These are phyloP conservation scores for Xanthorhoe spadicearia DNA, from an alignment of 2,888 invertebrate genomes.

Conservation along the genomic window DNA sequence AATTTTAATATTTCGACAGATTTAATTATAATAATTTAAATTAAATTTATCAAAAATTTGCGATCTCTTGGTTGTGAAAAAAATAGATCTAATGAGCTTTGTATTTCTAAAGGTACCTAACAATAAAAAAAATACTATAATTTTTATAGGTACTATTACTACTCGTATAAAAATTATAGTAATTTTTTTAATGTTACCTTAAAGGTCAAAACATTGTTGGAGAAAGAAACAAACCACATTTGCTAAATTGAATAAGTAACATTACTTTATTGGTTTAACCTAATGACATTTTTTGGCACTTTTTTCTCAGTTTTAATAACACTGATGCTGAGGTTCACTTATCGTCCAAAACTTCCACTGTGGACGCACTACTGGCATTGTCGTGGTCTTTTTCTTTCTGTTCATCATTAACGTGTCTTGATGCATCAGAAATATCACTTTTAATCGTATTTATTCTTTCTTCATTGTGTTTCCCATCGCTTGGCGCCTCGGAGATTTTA, in stretches of 20 bases:
- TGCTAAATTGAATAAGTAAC: slow-evolving; percentile 12
- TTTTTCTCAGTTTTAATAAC: slow-evolving; percentile 9
- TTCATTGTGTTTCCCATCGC: slow-evolving; percentile 51
- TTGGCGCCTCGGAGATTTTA: slow-evolving; percentile 67
- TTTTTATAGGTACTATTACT: too few relatives aligned
- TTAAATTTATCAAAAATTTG: too few relatives aligned
- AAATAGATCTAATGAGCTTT: too few relatives aligned
- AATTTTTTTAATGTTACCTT: too few relatives aligned
- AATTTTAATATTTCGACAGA: too few relatives aligned
- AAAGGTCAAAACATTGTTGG: too few relatives aligned
- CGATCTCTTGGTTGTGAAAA: too few relatives aligned
- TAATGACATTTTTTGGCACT: slow-evolving; percentile 30
- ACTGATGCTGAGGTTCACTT: slow-evolving; percentile 57
- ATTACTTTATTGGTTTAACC: slow-evolving; percentile 5
- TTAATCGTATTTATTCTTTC: slow-evolving; percentile 70
- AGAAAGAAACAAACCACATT: background rate
- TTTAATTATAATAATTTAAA: too few relatives aligned
- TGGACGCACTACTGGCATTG: slow-evolving; percentile 78
- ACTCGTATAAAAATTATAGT: too few relatives aligned
- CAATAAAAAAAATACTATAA: too few relatives aligned
- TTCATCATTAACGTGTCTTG: slow-evolving; percentile 40
- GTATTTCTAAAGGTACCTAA: too few relatives aligned
- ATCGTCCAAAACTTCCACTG: slow-evolving; percentile 78
- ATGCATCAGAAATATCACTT: slow-evolving; percentile 60
- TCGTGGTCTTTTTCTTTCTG: slow-evolving; percentile 67